These are phyloP conservation scores for Xestoiulus laeticollis DNA, from an alignment of 2,888 invertebrate genomes.

Conservation along the genomic window DNA sequence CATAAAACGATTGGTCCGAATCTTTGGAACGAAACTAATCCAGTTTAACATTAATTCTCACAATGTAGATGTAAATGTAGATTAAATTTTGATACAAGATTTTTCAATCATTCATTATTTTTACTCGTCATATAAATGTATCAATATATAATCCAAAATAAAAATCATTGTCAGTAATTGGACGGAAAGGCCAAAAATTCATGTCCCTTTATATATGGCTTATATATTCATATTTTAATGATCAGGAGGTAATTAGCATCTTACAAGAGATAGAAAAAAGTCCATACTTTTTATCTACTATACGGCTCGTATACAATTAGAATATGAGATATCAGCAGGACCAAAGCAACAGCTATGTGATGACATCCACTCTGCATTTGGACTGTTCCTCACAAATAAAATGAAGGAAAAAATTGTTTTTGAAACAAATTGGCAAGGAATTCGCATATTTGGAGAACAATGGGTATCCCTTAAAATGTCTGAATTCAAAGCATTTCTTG, in stretches of 20 bases:
- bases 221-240: not conserved
- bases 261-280: not conserved
- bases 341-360: too few species aligned
- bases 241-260: not conserved
- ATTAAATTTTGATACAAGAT: not conserved
- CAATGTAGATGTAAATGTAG: conserved; percentile 15
- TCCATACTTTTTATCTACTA: not conserved
- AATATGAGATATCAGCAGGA: too few species aligned
- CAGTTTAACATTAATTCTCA: not conserved
- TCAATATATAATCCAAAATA: conserved; percentile 1
- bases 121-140: not conserved
- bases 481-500: too few species aligned
- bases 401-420: too few species aligned
- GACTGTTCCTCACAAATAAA: too few species aligned
- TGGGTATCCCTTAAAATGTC: too few species aligned
- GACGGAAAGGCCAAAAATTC: not conserved
- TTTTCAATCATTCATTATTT: not conserved
- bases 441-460: too few species aligned
- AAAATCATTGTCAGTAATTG: conserved; percentile 34
- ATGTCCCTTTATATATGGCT: not conserved
- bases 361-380: too few species aligned
- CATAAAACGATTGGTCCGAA: not conserved
- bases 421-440: too few species aligned
- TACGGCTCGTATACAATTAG: too few species aligned
- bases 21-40: not conserved